A percentile compares a stretch with the other conserved stretches of the same genome.
Evolutionary conservation across 2,113 vertebrate genomes (phyloP).

Genomic region (Odocoileus virginianus): DNA sequence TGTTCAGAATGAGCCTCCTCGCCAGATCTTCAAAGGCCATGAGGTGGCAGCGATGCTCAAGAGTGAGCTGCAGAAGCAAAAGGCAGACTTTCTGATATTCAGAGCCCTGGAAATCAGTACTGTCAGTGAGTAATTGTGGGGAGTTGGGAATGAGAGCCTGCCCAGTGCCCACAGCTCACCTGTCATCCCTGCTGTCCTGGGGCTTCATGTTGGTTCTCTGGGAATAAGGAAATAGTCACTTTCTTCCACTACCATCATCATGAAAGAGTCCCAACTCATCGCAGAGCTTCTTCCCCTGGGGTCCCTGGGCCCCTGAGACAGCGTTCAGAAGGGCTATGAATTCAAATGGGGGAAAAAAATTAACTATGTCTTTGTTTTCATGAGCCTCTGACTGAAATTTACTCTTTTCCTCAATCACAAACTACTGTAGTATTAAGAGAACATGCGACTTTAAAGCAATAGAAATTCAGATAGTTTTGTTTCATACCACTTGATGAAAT

Average conservation of each 20-base stretch:
- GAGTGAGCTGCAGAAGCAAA: slow-evolving; percentile 92
- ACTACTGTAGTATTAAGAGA: neutral
- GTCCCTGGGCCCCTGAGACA: neutral
- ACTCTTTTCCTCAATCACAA: neutral
- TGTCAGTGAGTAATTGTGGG: slow-evolving; percentile 88
- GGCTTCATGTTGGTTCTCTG: neutral
- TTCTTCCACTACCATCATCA: neutral
- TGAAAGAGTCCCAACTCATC: neutral
- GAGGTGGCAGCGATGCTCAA: slow-evolving; percentile 90
- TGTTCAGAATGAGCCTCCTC: slow-evolving; percentile 91
- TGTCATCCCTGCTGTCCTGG: neutral
- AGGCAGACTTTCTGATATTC: slow-evolving; percentile 95
- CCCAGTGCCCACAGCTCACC: neutral
- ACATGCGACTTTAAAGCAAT: neutral
- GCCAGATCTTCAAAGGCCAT: slow-evolving; percentile 89
- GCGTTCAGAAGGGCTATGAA: neutral
- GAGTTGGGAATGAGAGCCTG: neutral
- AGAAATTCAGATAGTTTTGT: neutral
- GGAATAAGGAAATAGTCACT: neutral
- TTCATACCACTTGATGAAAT: neutral
- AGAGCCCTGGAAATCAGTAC: slow-evolving; percentile 90
- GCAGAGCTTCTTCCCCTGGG: neutral
- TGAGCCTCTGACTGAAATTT: neutral
- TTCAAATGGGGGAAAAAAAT: neutral
- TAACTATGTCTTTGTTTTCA: neutral